These are phyloP conservation scores for Mormyrus hasselquistii DNA, from an alignment of 2,797 vertebrate species.

Conservation along the genomic window DNA sequence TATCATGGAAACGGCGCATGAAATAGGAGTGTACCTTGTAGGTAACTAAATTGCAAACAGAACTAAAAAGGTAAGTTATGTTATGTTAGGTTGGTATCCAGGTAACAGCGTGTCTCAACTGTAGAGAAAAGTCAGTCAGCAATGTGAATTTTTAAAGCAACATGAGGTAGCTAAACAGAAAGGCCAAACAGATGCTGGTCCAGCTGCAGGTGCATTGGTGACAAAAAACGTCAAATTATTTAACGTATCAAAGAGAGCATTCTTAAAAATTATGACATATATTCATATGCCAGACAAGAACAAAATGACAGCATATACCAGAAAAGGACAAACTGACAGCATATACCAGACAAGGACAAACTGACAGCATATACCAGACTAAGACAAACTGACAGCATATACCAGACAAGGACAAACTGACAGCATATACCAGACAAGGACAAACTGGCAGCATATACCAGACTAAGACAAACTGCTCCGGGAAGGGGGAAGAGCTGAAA, in stretches of 20 bases:
- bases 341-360: no score
- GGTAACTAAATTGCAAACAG: neutral
- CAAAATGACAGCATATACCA: neutral
- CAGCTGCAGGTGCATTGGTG: neutral
- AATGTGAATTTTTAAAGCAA: neutral
- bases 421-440: no score
- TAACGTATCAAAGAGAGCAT: neutral
- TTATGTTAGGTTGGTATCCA: neutral
- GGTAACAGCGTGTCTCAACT: neutral
- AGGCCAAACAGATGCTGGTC: neutral
- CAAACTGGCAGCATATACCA: neutral
- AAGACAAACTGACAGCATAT: no score
- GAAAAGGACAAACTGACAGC: no score
- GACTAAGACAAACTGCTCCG: neutral
- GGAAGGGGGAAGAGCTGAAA: neutral
- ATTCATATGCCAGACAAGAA: neutral
- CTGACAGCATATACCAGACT: no score
- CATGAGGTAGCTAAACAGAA: neutral
- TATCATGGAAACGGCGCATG: neutral
- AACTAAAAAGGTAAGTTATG: neutral
- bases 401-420: no score
- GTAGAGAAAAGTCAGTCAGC: neutral
- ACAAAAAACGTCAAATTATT: neutral
- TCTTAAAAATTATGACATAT: neutral
- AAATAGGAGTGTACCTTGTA: neutral